These are phyloP conservation scores for Tanypteryx hageni DNA, from an alignment of 2,888 invertebrate species.

Conservation along the genomic window DNA sequence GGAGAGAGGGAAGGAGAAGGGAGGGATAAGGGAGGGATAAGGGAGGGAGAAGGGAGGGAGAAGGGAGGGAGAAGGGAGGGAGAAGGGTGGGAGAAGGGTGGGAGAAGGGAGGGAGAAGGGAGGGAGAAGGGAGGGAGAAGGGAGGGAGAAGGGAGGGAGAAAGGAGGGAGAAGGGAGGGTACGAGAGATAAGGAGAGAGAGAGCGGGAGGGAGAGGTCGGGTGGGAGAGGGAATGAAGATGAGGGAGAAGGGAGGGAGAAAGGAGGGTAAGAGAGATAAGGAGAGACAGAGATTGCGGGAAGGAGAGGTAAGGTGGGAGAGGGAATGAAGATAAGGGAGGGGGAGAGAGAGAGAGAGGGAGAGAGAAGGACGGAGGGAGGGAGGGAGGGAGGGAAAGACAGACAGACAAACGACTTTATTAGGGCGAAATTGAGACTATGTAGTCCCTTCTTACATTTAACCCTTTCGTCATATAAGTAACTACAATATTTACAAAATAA, in stretches of 20 bases:
- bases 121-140: background rate
- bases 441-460: too few relatives aligned
- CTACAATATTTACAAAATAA: too few relatives aligned
- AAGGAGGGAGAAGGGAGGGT: background rate
- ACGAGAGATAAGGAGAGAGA: background rate
- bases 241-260: background rate
- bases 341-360: too few relatives aligned
- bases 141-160: background rate
- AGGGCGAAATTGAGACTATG: too few relatives aligned
- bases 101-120: background rate
- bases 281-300: background rate
- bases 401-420: too few relatives aligned
- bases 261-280: background rate
- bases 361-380: too few relatives aligned
- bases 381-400: too few relatives aligned
- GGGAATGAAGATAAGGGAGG: too few relatives aligned
- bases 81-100: background rate
- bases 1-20: too few relatives aligned
- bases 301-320: background rate
- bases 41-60: background rate
- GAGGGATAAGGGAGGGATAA: background rate
- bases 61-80: background rate
- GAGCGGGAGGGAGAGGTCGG: background rate
- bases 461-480: too few relatives aligned
- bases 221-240: background rate